phyloP scores from a whole-genome alignment of 1,140 invertebrate genomes.

The Drosophila willistoni region DNA sequence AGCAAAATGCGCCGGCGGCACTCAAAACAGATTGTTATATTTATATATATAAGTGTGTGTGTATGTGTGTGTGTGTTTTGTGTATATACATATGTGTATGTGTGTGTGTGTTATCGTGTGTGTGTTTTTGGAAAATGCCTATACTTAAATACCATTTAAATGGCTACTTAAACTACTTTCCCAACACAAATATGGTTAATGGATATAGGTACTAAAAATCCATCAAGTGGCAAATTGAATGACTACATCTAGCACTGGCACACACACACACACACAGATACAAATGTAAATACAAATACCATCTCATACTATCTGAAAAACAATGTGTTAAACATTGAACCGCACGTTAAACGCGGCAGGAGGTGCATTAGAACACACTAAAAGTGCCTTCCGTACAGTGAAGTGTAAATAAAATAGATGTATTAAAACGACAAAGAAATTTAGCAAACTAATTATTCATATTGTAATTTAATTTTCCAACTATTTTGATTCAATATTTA shows the following conservation, averaged over 20 bases:
- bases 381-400: too few species aligned
- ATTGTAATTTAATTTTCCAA: too few species aligned
- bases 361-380: neutral
- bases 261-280: constrained; percentile 14
- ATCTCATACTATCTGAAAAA: neutral
- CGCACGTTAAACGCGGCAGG: neutral
- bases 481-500: too few species aligned
- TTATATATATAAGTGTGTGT: neutral
- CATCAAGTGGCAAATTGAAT: constrained; percentile 65
- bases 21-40: constrained; percentile 16
- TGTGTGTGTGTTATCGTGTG: constrained; percentile 12
- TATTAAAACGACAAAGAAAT: neutral
- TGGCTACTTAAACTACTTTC: constrained; percentile 75
- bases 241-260: constrained; percentile 31
- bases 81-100: constrained; percentile 15
- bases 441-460: neutral
- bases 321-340: constrained; percentile 5
- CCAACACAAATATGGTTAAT: constrained; percentile 41
- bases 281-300: neutral
- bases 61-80: neutral
- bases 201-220: constrained; percentile 67
- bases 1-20: constrained; percentile 6
- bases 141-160: constrained; percentile 69
- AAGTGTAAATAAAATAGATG: too few species aligned
- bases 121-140: constrained; percentile 49